These are phyloP conservation scores for Heterodera filipjevi DNA, from an alignment of 2,888 invertebrate species.

Conservation along the genomic window DNA sequence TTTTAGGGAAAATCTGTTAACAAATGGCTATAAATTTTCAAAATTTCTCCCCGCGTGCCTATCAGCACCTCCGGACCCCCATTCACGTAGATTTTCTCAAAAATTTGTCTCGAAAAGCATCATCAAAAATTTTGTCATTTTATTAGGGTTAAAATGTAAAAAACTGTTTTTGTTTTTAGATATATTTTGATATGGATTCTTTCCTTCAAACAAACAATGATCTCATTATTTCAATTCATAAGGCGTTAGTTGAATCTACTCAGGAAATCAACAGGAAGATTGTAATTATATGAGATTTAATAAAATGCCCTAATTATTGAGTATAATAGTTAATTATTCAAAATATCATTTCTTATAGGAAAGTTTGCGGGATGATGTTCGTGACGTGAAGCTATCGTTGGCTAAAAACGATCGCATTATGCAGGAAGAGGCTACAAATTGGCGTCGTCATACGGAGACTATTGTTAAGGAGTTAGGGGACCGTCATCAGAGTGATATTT, in stretches of 20 bases:
- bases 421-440: slow-evolving; percentile 28
- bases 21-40: too few relatives aligned
- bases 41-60: too few relatives aligned
- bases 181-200: slow-evolving; percentile 13
- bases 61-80: too few relatives aligned
- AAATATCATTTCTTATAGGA: too few relatives aligned
- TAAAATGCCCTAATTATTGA: too few relatives aligned
- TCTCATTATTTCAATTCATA: slow-evolving; percentile 33
- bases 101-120: too few relatives aligned
- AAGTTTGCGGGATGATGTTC: slow-evolving; percentile 28
- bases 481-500: slow-evolving; percentile 31
- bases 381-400: slow-evolving; percentile 29
- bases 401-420: slow-evolving; percentile 25
- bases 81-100: too few relatives aligned
- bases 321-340: too few relatives aligned
- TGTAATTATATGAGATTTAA: slow-evolving; percentile 6
- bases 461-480: slow-evolving; percentile 23
- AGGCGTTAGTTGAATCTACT: slow-evolving; percentile 29
- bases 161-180: neutral
- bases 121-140: too few relatives aligned
- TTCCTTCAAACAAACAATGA: slow-evolving; percentile 34
- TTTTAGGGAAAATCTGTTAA: too few relatives aligned
- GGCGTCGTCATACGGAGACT: slow-evolving; percentile 32
- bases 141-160: too few relatives aligned
- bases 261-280: slow-evolving; percentile 33